Base-by-base conservation (phyloP, 2,113 vertebrate species). In the Saimiri boliviensis region DNA sequence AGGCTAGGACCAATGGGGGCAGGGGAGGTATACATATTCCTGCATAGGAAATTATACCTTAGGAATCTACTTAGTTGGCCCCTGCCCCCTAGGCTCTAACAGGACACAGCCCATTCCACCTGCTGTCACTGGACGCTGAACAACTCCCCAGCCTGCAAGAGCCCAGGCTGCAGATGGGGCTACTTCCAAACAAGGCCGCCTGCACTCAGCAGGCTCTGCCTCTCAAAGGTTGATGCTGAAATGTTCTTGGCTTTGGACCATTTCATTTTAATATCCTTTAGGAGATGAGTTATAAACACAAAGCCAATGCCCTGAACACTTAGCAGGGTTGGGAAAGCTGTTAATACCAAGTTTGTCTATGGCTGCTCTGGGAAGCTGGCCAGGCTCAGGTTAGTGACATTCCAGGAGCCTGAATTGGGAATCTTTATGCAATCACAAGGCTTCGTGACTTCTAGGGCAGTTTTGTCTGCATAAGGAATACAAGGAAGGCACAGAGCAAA, bases 111-210 rank as follows among this genome's bases (percentile, higher is more conserved):
- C 20, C 5, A 0, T 19, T 42, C 42, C 0, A 0, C 12, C 25
- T 20, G 47, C 32, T 32, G 13, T 73, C 82, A 42, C 54, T 4
- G 27, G 81, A 60, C n/a, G 19, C 40, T 2, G 25, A 37, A 70
- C 66, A 96, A n/a, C 20, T 83, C 49, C 95, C 6, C 0, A 23
- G 32, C 58, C 21, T 58, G 21, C 6, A 79, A 82, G 21, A 42
- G 73, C 79, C 93, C n/a, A 49, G 71, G 60, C 74, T 1, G 0
- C 54, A 94, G 97, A 97, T 40, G 91, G 93, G 98, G 98, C 97
- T 98, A 98, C 98, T 98, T 99, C 99, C 98, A 98, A 99, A 99
- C 98, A 99, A 99, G 99, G 99, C 98, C 54, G 96, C 93, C 96
- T 93, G 63, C 30, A 91, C 96, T 90, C 93, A 83, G 97, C 73